Evolutionary conservation across 2,113 vertebrate species (phyloP), one percentile per base, ranked within the genome.

Genomic region (Benitochromis conjunctus): DNA sequence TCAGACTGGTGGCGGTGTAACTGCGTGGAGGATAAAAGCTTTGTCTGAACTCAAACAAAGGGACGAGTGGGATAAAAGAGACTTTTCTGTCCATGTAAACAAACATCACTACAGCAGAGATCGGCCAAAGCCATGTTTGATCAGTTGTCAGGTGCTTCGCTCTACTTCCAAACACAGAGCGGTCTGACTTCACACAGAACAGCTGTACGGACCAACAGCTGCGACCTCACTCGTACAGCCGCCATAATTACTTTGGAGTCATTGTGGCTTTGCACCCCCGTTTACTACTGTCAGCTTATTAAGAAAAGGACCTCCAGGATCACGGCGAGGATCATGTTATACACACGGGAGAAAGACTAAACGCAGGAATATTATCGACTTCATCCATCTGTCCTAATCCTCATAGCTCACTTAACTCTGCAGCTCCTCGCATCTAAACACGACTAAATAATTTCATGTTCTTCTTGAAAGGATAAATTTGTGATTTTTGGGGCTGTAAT

Each of bases 201-300:
- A 93, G 91, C 94, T 92, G 92, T 77, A 83, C n/a, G 2, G 53
- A 62, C 29, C 78, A 76, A 86, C 93, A 94, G 92, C 94, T 92
- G 92, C 86, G 14, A 85, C 85, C 86, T 81, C 88, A 34, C 86
- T 53, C 26, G 1, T 55, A 1, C 38, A 9, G 81, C 24, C 88
- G 18, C 46, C 36, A 10, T 86, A 90, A 94, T 92, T 93, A 89
- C 92, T 84, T 54, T 86, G 91, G 91, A 94, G 90, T 89, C 93
- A 76, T 66, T 53, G 92, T 88, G 92, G 92, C 94, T 94, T 94
- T 94, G 83, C 92, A 71, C 91, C 92, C 84, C 76, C 82, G 58
- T 90, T 93, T 90, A 93, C 88, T 91, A 89, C 90, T 76, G 88
- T 89, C 90, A 81, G 87, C 85, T 77, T 88, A 91, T 94, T 93